A percentile compares a stretch with the other conserved stretches of the same genome.
Conservation (phyloP, 1,140 invertebrate genomes). For the Xylocopa sonorina region DNA sequence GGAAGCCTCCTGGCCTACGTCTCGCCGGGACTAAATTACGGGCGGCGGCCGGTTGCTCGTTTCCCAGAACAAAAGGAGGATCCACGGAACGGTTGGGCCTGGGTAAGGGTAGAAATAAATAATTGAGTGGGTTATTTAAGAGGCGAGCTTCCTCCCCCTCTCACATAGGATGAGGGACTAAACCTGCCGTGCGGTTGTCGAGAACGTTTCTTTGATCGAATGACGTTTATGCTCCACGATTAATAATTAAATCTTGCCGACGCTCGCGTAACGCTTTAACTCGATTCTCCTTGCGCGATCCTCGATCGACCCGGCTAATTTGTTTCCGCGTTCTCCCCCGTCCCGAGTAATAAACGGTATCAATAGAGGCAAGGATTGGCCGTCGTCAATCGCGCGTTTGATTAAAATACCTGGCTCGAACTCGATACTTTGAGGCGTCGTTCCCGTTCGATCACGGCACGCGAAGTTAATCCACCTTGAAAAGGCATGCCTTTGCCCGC, state of each 20-base stretch:
- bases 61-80: conserved; percentile 26
- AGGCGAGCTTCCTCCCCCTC: neutral
- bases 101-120: conserved; percentile 40
- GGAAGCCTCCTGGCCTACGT: neutral
- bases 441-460: neutral
- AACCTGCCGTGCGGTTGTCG: neutral
- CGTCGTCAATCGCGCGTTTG: neutral
- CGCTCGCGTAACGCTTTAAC: too few relatives aligned
- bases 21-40: conserved; percentile 40
- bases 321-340: neutral
- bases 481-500: conserved; percentile 10
- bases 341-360: neutral
- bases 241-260: too few relatives aligned
- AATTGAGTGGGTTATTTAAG: conserved; percentile 44
- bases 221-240: too few relatives aligned
- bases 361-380: neutral
- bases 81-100: neutral
- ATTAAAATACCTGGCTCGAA: conserved; percentile 23
- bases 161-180: neutral
- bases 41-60: conserved; percentile 29
- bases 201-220: too few relatives aligned
- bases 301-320: neutral
- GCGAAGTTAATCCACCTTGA: conserved; percentile 11
- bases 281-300: neutral
- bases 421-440: conserved; percentile 24